These are phyloP conservation scores for Meloidogyne hapla DNA, from an alignment of 1,140 invertebrate genomes.

Conservation along the genomic window DNA sequence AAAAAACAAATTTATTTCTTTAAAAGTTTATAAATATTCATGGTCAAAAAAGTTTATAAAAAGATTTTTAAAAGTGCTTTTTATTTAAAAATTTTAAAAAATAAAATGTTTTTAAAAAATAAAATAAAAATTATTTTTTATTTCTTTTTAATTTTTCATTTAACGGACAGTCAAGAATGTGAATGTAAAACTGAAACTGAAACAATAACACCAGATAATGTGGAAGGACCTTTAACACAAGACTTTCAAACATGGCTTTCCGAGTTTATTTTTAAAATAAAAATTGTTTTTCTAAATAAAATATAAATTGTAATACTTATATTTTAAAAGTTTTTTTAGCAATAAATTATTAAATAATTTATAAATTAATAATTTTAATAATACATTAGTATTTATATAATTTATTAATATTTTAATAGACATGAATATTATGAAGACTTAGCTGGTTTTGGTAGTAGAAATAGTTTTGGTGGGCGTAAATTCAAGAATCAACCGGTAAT, in stretches of 20 bases:
- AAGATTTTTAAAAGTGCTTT: neutral
- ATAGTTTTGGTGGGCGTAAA: constrained; percentile 3
- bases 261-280: neutral
- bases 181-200: too few species aligned
- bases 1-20: too few species aligned
- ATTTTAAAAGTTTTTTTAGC: too few species aligned
- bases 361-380: too few species aligned
- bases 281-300: too few species aligned
- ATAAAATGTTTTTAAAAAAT: neutral
- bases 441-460: neutral
- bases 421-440: constrained; percentile 4
- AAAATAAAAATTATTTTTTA: neutral
- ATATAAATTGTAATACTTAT: too few species aligned
- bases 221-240: neutral
- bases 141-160: neutral
- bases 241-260: neutral
- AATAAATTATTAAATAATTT: too few species aligned
- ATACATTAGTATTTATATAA: too few species aligned
- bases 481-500: constrained; percentile 7
- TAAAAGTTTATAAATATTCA: neutral
- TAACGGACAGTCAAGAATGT: neutral
- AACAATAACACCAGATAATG: too few species aligned
- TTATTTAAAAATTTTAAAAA: neutral
- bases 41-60: neutral
- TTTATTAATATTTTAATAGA: neutral